Conservation (phyloP, 92 coral and sea anemone genomes). For the Epizoanthus rinbou region DNA sequence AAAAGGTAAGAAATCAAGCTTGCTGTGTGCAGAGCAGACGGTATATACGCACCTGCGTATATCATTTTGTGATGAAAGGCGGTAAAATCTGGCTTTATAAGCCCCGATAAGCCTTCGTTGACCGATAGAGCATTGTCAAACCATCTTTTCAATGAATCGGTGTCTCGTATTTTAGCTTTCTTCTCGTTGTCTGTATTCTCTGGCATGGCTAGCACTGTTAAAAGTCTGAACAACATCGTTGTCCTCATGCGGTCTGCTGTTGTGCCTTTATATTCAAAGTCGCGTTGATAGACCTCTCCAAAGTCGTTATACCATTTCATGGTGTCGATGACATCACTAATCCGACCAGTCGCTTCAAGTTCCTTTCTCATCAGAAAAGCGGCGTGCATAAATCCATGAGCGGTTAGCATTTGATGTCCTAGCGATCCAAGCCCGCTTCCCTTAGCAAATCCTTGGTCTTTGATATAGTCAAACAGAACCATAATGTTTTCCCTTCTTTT, state of each 20-base stretch:
- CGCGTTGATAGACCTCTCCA: constrained; percentile 72
- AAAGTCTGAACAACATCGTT: constrained; percentile 58
- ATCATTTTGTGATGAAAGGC: constrained; percentile 77
- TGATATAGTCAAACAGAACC: constrained; percentile 37
- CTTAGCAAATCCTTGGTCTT: constrained; percentile 43
- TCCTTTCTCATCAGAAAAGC: constrained; percentile 42
- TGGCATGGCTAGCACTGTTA: constrained; percentile 61
- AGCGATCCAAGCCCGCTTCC: constrained; percentile 48
- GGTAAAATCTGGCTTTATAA: constrained; percentile 80
- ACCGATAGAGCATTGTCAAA: constrained; percentile 60
- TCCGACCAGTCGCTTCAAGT: constrained; percentile 20
- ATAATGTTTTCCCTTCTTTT: constrained; percentile 28
- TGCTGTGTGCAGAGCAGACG: constrained; percentile 60
- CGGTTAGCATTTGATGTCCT: constrained; percentile 42
- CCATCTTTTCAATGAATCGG: constrained; percentile 69
- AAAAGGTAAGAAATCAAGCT: constrained; percentile 65
- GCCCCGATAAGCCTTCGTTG: constrained; percentile 69
- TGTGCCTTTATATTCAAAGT: constrained; percentile 69
- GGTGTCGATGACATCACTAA: constrained; percentile 41
- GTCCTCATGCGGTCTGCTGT: constrained; percentile 85
- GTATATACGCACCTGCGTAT: constrained; percentile 71
- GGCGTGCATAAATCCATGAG: constrained; percentile 41
- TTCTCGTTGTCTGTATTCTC: constrained; percentile 34
- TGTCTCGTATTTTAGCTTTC: constrained; percentile 54
- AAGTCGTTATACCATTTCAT: constrained; percentile 76